Conservation (phyloP, 2,888 invertebrate genomes). For the Hypomecis punctinalis region DNA sequence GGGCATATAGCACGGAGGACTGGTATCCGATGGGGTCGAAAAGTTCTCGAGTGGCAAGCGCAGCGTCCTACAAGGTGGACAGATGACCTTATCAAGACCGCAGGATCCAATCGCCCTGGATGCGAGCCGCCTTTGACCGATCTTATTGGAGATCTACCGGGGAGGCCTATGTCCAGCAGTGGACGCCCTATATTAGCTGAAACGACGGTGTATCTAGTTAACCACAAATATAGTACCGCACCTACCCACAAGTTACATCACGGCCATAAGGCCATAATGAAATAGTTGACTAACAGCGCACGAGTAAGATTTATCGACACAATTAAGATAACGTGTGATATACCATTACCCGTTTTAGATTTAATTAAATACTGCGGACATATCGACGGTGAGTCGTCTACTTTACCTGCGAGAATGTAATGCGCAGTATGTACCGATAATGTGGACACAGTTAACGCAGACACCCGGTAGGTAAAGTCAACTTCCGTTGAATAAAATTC, state of each 20-base stretch:
- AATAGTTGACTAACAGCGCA: constrained; percentile 28
- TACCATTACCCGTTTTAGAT: constrained; percentile 41
- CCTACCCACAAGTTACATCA: not conserved
- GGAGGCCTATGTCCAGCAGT: too few species aligned
- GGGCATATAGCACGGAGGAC: too few species aligned
- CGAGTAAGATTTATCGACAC: constrained; percentile 44
- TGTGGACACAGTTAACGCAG: constrained; percentile 24
- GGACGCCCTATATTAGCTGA: too few species aligned
- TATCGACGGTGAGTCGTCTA: constrained; percentile 40
- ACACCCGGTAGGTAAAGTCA: constrained; percentile 8
- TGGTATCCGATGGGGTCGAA: too few species aligned
- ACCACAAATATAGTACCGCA: not conserved
- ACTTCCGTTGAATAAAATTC: too few species aligned
- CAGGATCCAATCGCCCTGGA: too few species aligned
- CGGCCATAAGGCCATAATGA: constrained; percentile 5
- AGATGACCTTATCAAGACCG: too few species aligned
- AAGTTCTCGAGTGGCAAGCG: too few species aligned
- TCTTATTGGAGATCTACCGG: too few species aligned
- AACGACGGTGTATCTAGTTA: too few species aligned
- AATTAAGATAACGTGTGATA: constrained; percentile 48
- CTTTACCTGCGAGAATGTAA: constrained; percentile 37
- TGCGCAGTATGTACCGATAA: constrained; percentile 44
- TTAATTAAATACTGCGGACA: constrained; percentile 46
- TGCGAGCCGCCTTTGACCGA: too few species aligned
- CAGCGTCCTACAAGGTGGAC: too few species aligned